These are phyloP conservation scores for Drosophila neutralis DNA, from an alignment of 2,888 invertebrate species.

Conservation along the genomic window DNA sequence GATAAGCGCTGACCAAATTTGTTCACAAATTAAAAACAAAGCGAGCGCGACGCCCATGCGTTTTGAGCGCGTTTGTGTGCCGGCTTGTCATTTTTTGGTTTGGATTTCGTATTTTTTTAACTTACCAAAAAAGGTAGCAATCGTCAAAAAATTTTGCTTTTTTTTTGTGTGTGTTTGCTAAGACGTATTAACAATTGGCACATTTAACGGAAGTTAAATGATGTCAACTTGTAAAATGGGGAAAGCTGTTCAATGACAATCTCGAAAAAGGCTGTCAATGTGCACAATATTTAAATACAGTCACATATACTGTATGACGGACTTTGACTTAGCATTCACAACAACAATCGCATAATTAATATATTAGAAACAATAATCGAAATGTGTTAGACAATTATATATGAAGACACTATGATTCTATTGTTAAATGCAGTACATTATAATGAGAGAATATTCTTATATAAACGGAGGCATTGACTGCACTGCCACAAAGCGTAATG, in stretches of 20 bases:
- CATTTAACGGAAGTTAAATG: conserved; percentile 77
- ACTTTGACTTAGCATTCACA: background rate
- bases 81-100: conserved; percentile 14
- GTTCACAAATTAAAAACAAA: conserved; percentile 75
- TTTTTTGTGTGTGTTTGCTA: conserved; percentile 44
- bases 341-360: background rate
- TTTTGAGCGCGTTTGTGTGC: conserved; percentile 40
- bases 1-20: conserved; percentile 71
- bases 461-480: background rate
- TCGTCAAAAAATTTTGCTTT: conserved; percentile 35
- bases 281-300: conserved; percentile 8
- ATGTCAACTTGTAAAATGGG: conserved; percentile 57
- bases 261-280: conserved; percentile 16
- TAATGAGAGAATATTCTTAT: background rate
- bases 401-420: background rate
- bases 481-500: background rate
- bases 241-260: conserved; percentile 58
- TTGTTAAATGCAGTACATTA: background rate
- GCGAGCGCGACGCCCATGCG: conserved; percentile 62
- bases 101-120: conserved; percentile 43
- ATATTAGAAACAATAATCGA: background rate
- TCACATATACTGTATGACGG: background rate
- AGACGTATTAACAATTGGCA: conserved; percentile 74
- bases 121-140: conserved; percentile 69
- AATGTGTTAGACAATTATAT: background rate